Evolutionary conservation across 2,888 invertebrate species (phyloP).

Genomic region (Hartigia nigra): DNA sequence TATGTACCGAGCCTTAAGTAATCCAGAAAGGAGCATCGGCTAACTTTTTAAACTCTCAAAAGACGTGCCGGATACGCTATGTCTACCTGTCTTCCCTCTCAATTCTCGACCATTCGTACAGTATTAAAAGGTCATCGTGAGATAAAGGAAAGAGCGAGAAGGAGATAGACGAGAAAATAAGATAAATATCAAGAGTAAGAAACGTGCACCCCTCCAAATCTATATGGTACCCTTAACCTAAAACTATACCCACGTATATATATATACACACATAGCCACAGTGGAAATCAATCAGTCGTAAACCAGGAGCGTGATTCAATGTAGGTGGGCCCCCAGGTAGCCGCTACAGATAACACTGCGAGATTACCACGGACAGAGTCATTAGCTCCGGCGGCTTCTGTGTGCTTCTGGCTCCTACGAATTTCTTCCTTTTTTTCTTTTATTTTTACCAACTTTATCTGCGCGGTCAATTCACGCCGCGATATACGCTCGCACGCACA

Average conservation of each 20-base stretch:
- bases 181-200: background rate
- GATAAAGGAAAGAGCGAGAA: background rate
- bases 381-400: slow-evolving; percentile 66
- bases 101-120: background rate
- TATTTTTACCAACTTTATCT: slow-evolving; percentile 45
- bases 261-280: background rate
- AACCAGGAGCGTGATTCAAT: slow-evolving; percentile 61
- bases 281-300: slow-evolving; percentile 30
- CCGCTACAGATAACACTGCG: slow-evolving; percentile 65
- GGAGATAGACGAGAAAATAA: background rate
- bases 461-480: slow-evolving; percentile 53
- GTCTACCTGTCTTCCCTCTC: background rate
- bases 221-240: background rate
- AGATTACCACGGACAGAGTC: slow-evolving; percentile 66
- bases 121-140: background rate
- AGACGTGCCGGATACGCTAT: background rate
- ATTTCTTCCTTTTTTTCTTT: slow-evolving; percentile 20
- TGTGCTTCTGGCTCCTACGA: slow-evolving; percentile 41
- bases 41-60: slow-evolving; percentile 50
- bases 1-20: slow-evolving; percentile 39
- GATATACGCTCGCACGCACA: slow-evolving; percentile 28
- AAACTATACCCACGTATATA: background rate
- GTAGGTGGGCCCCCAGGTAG: slow-evolving; percentile 66
- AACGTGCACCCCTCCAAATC: background rate
- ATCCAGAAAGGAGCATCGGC: slow-evolving; percentile 45